These are phyloP conservation scores for Phrynosoma platyrhinos DNA, from an alignment of 2,113 vertebrate species.

Conservation along the genomic window DNA sequence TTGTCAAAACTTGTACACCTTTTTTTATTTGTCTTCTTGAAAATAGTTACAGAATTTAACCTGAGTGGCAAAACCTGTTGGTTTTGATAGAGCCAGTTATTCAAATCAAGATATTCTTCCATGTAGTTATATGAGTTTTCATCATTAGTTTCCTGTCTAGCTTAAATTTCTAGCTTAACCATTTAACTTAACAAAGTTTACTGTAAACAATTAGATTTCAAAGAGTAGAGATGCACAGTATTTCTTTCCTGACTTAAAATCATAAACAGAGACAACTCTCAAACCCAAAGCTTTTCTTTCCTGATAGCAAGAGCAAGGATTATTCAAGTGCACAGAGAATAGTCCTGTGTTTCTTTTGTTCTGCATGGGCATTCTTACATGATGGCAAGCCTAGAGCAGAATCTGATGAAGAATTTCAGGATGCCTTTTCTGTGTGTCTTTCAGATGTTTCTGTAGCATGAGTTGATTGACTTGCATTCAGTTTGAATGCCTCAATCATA, in stretches of 20 bases:
- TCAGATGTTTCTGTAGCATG: not conserved
- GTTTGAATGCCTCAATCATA: not conserved
- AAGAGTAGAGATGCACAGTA: not conserved
- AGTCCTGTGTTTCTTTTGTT: not conserved
- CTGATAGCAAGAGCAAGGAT: not conserved
- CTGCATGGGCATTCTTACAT: not conserved
- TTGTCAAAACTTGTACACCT: slow-evolving; percentile 38
- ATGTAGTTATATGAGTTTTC: slow-evolving; percentile 27
- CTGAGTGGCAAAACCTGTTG: slow-evolving; percentile 30
- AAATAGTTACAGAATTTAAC: not conserved
- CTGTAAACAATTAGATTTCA: not conserved
- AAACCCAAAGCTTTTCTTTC: not conserved
- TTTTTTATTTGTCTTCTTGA: slow-evolving; percentile 5
- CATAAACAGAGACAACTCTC: not conserved
- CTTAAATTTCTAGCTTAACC: slow-evolving; percentile 31
- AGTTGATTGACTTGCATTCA: not conserved
- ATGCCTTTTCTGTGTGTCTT: not conserved
- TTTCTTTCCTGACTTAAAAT: not conserved
- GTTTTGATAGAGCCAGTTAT: not conserved
- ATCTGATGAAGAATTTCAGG: not conserved
- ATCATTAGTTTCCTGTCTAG: not conserved
- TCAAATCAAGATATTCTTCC: not conserved
- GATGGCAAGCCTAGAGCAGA: not conserved
- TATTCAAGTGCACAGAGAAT: not conserved
- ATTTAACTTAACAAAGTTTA: slow-evolving; percentile 26